Conservation (phyloP, 2,888 invertebrate genomes). For the Tetrapedia diversipes region DNA sequence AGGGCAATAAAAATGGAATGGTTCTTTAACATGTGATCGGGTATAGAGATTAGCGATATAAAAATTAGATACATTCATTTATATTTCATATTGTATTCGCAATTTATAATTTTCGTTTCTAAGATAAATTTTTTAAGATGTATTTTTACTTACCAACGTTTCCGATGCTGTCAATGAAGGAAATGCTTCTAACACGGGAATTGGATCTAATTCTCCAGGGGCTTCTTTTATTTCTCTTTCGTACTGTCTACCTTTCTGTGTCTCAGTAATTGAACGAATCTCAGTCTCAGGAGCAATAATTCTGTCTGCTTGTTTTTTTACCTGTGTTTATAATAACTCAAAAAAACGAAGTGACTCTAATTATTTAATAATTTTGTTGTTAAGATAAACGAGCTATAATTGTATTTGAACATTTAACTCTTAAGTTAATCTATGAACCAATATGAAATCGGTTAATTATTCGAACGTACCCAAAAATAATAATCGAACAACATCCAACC, state of each 20-base stretch:
- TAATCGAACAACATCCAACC: constrained; percentile 75
- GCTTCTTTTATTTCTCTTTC: constrained; percentile 25
- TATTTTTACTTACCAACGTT: constrained; percentile 29
- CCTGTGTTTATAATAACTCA: constrained; percentile 27
- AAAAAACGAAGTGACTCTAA: background rate
- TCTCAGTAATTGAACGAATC: background rate
- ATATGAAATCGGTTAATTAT: background rate
- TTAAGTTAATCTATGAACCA: background rate
- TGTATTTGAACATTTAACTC: background rate
- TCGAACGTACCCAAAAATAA: constrained; percentile 70
- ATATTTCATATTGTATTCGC: no score
- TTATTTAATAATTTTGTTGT: background rate
- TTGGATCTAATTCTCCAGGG: constrained; percentile 51
- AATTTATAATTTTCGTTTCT: no score
- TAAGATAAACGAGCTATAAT: background rate
- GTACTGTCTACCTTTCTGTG: background rate
- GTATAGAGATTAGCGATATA: background rate
- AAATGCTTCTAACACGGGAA: constrained; percentile 53
- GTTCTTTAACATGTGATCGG: background rate
- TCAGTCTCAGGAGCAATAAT: constrained; percentile 8
- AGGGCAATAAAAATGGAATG: background rate
- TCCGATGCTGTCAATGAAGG: background rate
- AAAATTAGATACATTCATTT: background rate
- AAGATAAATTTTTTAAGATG: background rate
- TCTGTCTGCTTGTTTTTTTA: constrained; percentile 11